Evolutionary conservation across 2,888 invertebrate species (phyloP), one percentile per base, ranked within the genome.

Genomic region (Chironomus tentans): DNA sequence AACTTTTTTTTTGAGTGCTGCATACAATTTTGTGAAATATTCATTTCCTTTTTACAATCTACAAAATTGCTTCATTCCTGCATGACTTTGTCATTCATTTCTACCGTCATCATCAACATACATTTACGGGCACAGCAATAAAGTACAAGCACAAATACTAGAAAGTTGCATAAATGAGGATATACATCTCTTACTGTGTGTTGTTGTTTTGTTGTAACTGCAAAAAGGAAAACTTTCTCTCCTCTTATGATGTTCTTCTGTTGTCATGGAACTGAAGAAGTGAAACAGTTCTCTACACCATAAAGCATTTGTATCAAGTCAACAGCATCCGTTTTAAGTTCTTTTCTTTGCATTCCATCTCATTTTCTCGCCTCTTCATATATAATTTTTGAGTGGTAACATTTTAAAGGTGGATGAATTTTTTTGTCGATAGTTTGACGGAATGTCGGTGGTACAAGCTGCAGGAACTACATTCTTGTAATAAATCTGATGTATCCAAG

Each of bases 11-110:
- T 28, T 6, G 38, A 38, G 38, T 38, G 10, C 38, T 38, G 38
- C 18, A 56, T 18, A 56, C 18, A n/a, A 13, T 50, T 56, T 56
- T 56, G n/a, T 50, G 21, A 65, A 65, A 65, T 65, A 65, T 65
- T 65, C 65, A 65, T 65, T 65, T 65, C 65, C 65, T 22, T 65
- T 24, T 24, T 24, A 13, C 18, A 65, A 21, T 65, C 18, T 21
- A 24, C 13, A 21, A 65, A 65, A 65, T 65, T 65, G 65, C 65
- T 65, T 65, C 65, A 65, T 65, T 65, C 65, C 65, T 65, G 65
- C 65, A 65, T 65, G 65, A 65, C 65, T 65, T 65, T 65, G 65
- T 65, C 65, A 65, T 65, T 65, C 65, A 24, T 65, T 65, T 38
- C 24, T 65, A 24, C 65, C n/a, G 56, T 18, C 56, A 56, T 56